phyloP scores from a whole-genome alignment of 2,888 invertebrate genomes.

The Melolontha melolontha region DNA sequence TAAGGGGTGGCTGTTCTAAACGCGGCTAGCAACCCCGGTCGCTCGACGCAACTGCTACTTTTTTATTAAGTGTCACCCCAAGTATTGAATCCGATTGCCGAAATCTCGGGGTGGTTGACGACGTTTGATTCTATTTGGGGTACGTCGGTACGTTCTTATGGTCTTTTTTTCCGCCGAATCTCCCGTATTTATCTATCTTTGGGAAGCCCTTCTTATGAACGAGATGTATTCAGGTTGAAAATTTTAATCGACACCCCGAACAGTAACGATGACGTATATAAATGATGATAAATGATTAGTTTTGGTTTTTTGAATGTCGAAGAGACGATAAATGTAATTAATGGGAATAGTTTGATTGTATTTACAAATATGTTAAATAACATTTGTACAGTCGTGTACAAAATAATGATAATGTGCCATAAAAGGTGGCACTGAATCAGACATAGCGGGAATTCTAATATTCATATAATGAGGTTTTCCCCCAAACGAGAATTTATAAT shows the following conservation, averaged over 20 bases:
- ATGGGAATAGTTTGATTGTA: too few relatives aligned
- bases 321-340: too few relatives aligned
- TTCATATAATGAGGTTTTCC: too few relatives aligned
- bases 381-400: too few relatives aligned
- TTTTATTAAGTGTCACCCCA: conserved; percentile 34
- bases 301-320: too few relatives aligned
- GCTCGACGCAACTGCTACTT: conserved; percentile 20
- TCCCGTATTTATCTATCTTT: not conserved
- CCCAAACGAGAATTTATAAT: too few relatives aligned
- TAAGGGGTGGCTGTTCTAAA: conserved; percentile 35
- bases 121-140: conserved; percentile 33
- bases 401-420: too few relatives aligned
- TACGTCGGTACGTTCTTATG: conserved; percentile 7
- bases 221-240: conserved; percentile 3
- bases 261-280: conserved; percentile 39
- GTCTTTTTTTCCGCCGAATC: not conserved
- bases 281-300: conserved; percentile 38
- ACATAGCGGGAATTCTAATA: too few relatives aligned
- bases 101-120: conserved; percentile 15
- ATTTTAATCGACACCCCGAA: not conserved
- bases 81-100: conserved; percentile 26
- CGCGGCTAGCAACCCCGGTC: conserved; percentile 13
- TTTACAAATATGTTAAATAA: too few relatives aligned
- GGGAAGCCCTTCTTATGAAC: not conserved
- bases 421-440: too few relatives aligned